Evolutionary conservation across 1,140 invertebrate genomes (phyloP).

Genomic region (Psilanteris sp.): DNA sequence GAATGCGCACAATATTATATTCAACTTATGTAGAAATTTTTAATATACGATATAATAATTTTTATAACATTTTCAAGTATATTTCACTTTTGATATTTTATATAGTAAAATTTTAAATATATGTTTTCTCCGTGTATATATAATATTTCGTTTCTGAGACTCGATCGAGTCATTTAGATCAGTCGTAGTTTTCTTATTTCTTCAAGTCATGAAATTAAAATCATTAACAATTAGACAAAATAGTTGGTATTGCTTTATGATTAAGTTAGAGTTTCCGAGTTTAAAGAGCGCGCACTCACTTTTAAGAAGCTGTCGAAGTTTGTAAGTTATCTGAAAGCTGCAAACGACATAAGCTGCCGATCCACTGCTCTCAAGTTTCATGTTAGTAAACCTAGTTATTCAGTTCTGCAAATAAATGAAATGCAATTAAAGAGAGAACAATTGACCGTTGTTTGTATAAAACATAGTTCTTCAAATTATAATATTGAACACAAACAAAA

Average conservation of each 20-base stretch:
- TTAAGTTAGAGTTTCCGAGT: constrained; percentile 24
- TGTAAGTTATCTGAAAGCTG: constrained; percentile 23
- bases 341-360: constrained; percentile 39
- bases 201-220: no score
- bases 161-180: no score
- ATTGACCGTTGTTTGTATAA: constrained; percentile 15
- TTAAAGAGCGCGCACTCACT: constrained; percentile 26
- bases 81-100: no score
- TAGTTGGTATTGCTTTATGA: constrained; percentile 6
- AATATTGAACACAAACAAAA: not conserved
- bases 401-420: constrained; percentile 23
- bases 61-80: no score
- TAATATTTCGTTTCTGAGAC: no score
- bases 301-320: constrained; percentile 28
- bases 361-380: constrained; percentile 23
- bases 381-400: constrained; percentile 34
- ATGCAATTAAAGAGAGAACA: constrained; percentile 21
- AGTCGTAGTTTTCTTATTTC: no score
- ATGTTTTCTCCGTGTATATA: no score
- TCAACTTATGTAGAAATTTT: no score
- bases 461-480: not conserved
- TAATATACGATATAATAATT: no score
- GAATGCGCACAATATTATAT: no score
- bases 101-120: no score
- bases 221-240: constrained; percentile 29